phyloP scores from a whole-genome alignment of 2,888 invertebrate genomes.

The Thalpophila matura region DNA sequence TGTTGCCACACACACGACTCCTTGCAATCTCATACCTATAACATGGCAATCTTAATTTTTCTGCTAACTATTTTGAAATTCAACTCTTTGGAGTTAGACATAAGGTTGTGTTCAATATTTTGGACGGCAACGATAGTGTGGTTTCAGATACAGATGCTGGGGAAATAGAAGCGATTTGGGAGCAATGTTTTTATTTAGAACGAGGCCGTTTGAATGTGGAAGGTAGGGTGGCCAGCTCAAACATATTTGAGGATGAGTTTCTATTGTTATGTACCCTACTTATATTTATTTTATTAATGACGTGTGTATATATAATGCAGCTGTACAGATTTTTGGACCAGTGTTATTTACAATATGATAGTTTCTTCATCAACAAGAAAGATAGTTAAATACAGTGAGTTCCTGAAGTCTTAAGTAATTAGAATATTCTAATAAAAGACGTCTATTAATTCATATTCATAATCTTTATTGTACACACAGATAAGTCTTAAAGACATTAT shows the following conservation, averaged over 20 bases:
- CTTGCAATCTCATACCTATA: constrained; percentile 87
- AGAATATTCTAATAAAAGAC: too few relatives aligned
- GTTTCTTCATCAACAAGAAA: too few relatives aligned
- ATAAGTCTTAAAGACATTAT: too few relatives aligned
- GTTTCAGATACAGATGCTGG: constrained; percentile 80
- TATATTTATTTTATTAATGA: too few relatives aligned
- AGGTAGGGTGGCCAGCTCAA: constrained; percentile 60
- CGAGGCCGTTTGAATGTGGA: constrained; percentile 81
- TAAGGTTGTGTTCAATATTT: constrained; percentile 64
- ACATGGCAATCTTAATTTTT: constrained; percentile 67
- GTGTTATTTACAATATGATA: too few relatives aligned
- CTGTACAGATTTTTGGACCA: too few relatives aligned
- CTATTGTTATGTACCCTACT: not conserved
- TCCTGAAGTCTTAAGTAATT: too few relatives aligned
- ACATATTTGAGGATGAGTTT: not conserved
- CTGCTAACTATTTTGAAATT: not conserved
- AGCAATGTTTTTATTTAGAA: constrained; percentile 90
- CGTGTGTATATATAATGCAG: too few relatives aligned
- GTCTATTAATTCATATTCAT: too few relatives aligned
- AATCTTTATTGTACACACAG: too few relatives aligned
- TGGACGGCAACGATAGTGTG: constrained; percentile 40
- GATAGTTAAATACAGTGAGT: too few relatives aligned
- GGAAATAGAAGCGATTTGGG: constrained; percentile 87
- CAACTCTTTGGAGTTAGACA: constrained; percentile 48
- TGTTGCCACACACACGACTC: constrained; percentile 88